phyloP scores from a whole-genome alignment of 2,113 vertebrate species.

The Pyrgilauda ruficollis region DNA sequence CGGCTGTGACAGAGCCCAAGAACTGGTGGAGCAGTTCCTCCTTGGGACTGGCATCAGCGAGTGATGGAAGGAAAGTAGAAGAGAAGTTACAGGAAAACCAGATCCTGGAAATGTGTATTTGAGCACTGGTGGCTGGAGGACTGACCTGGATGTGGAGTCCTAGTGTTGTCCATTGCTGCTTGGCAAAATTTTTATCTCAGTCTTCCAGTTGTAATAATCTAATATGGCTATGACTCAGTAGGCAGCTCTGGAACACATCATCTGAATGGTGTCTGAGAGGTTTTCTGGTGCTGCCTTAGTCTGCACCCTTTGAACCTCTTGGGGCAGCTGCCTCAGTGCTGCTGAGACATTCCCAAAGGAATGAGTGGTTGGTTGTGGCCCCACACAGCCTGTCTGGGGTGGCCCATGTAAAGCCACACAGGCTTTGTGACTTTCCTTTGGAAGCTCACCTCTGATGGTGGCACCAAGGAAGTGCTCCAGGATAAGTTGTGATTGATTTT shows the following conservation, averaged over 20 bases:
- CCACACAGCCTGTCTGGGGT: neutral
- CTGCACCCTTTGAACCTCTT: neutral
- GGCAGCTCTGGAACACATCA: neutral
- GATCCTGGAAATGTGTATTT: neutral
- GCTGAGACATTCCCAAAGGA: neutral
- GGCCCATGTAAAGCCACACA: neutral
- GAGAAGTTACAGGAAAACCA: neutral
- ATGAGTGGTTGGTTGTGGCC: neutral
- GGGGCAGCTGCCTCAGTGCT: neutral
- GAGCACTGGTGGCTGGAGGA: neutral
- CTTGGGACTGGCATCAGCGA: neutral
- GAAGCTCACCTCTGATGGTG: neutral
- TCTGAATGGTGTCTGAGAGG: neutral
- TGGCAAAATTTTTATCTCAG: neutral
- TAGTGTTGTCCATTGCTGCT: neutral
- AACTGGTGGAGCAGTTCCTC: neutral
- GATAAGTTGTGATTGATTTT: neutral
- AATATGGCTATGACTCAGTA: neutral
- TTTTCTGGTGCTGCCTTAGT: neutral
- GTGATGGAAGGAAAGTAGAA: neutral
- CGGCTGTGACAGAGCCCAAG: neutral
- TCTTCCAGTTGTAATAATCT: neutral
- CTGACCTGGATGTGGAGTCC: neutral
- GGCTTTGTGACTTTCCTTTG: neutral
- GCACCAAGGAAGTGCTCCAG: neutral